Evolutionary conservation across 2,113 vertebrate species (phyloP), one percentile per base, ranked within the genome.

Genomic region (Brachyhypopomus occidentalis): DNA sequence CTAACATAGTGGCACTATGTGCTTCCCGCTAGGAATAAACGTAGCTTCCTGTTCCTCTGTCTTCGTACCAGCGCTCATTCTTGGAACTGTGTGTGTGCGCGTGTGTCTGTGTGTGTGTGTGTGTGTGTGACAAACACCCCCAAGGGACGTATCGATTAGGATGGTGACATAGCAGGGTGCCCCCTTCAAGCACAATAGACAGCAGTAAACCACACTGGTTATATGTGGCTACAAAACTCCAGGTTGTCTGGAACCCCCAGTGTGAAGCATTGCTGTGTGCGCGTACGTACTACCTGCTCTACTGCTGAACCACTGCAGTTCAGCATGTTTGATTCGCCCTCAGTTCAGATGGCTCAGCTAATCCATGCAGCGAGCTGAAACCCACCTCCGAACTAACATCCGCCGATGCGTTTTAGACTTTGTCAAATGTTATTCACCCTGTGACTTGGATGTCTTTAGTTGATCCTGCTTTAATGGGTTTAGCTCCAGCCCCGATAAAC

Each of bases 51-150:
- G 23, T 48, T 73, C 71, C 71, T 45, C 19, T 11, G 27, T 25
- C 27, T 30, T 48, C 36, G 25, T 48, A 58, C n/a, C 25, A 60
- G 16, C 8, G 36, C 73, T 75, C 30, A 75, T 75, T 56, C 55
- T 6, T 25, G 17, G 4, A 30, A 20, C 27, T 27, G 25, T 14
- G 63, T 75, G 55, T 60, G 16, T 30, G n/a, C n/a, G n/a, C n/a
- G n/a, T 75, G 72, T 75, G 71, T 75, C 55, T 60, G 52, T 20
- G 25, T 74, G 52, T 41, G 34, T 30, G 63, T 56, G 76, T 76
- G 74, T 76, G 74, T 76, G 74, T 76, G 1, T 22, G 3, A 12
- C 27, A 14, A 20, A 55, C 56, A 30, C 3, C 23, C 8, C 22
- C 2, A 17, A 14, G 25, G 34, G 60, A 62, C 30, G 25, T 62